Evolutionary conservation across 1,140 invertebrate species (phyloP), one percentile per base, ranked within the genome.

Genomic region (Diachasmimorpha longicaudata): DNA sequence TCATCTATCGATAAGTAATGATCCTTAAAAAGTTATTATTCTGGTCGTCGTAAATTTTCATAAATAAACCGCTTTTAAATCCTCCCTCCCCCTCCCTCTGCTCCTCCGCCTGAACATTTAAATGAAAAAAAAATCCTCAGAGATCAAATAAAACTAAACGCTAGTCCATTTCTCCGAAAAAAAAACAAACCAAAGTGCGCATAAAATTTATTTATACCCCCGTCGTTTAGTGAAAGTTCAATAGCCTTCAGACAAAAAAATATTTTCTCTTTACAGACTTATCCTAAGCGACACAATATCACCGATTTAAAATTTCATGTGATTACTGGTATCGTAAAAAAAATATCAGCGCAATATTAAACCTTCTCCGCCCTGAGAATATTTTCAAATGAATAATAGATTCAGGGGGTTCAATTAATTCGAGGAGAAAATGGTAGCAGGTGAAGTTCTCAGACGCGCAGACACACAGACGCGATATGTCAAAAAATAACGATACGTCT

Each of bases 1-100:
- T 75, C 85, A 69, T 85, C n/a, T n/a, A n/a, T 81, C 66, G 85
- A 86, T 85, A 87, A 86, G 86, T 87, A 86, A 86, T 83, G 2
- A 3, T 31, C 31, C 6, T 6, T 75, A 69, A 68, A 78, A 39
- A 39, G 70, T 52, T 36, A 74, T 25, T 55, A 48, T 23, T 70
- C 74, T 31, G 2, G 31, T 31, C 31, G 31, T 31, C 31, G 31
- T 31, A 6, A 31, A 31, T 6, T 31, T 31, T 2, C 2, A 31
- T 31, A 2, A 31, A 31, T 31, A 3, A 31, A 31, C 6, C 6
- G 31, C 31, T 31, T 31, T 6, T 31, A 31, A 31, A 31, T 31
- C 31, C n/a, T 39, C 36, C 10, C 37, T 39, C 37, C 37, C 37
- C 37, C 37, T n/a, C n/a, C n/a, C n/a, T n/a, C n/a, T 39, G 10